phyloP scores from a whole-genome alignment of 1,140 invertebrate genomes.

The Monochamus saltuarius region DNA sequence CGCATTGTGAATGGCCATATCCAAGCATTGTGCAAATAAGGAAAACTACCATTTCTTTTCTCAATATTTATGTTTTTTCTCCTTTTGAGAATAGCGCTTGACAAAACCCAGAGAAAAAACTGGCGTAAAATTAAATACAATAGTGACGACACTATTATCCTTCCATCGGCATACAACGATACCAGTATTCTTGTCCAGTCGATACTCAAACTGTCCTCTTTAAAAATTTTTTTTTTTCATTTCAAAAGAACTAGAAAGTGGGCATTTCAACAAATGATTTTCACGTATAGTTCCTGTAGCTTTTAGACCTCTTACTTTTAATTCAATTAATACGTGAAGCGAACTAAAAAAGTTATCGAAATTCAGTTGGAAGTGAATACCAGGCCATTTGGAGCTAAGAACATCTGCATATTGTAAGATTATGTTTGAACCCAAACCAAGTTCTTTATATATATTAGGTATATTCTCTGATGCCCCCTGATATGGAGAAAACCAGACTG shows the following conservation, averaged over 20 bases:
- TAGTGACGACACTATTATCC: constrained; percentile 38
- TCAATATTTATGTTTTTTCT: constrained; percentile 29
- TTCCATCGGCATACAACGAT: constrained; percentile 33
- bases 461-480: constrained; percentile 31
- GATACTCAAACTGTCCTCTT: constrained; percentile 26
- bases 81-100: constrained; percentile 27
- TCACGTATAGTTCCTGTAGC: too few species aligned
- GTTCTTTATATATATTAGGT: too few species aligned
- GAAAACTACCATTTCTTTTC: constrained; percentile 48
- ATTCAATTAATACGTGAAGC: constrained; percentile 22
- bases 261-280: too few species aligned
- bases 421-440: constrained; percentile 32
- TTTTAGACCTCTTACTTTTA: too few species aligned
- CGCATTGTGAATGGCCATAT: too few species aligned
- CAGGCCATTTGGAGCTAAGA: constrained; percentile 10
- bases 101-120: constrained; percentile 22
- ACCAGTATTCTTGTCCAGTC: constrained; percentile 10
- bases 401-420: constrained; percentile 31
- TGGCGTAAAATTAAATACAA: too few species aligned
- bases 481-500: constrained; percentile 34
- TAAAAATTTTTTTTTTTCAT: constrained; percentile 25
- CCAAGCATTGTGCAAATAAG: too few species aligned
- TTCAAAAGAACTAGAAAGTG: too few species aligned
- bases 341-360: constrained; percentile 42
- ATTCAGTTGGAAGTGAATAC: constrained; percentile 28